Conservation (phyloP, 2,888 invertebrate genomes). For the Arrhopalites spinosus region DNA sequence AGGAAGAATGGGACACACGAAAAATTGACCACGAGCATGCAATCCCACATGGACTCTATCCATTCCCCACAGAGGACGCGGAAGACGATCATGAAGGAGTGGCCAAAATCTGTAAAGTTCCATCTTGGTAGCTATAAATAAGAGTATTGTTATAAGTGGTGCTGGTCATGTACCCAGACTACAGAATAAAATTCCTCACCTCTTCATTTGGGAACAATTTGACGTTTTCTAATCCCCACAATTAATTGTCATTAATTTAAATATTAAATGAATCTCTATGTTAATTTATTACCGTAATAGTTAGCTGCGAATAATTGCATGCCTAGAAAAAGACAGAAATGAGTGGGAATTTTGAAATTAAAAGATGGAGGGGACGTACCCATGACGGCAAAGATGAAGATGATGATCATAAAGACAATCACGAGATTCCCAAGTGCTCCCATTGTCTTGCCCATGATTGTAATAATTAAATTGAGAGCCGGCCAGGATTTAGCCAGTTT, state of each 20-base stretch:
- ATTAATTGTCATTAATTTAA: too few species aligned
- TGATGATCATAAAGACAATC: conserved; percentile 97
- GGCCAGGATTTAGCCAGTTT: conserved; percentile 99
- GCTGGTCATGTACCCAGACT: too few species aligned
- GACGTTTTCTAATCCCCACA: conserved; percentile 63
- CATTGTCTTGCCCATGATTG: conserved; percentile 97
- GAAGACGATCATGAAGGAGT: conserved; percentile 99
- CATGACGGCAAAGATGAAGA: conserved; percentile 99
- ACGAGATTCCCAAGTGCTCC: conserved; percentile 98
- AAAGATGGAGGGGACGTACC: too few species aligned
- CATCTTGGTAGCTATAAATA: conserved; percentile 60
- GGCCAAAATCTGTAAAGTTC: conserved; percentile 80
- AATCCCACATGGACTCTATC: conserved; percentile 99
- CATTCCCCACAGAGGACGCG: conserved; percentile 97
- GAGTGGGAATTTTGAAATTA: too few species aligned
- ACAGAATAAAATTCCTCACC: conserved; percentile 61
- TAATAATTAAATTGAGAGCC: conserved; percentile 95
- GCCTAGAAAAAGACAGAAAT: too few species aligned
- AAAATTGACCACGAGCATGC: conserved; percentile 84
- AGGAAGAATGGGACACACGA: conserved; percentile 98
- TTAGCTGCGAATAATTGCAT: conserved; percentile 98
- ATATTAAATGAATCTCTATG: too few species aligned
- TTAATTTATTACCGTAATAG: conserved; percentile 87
- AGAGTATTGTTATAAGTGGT: too few species aligned
- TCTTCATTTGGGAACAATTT: conserved; percentile 81